Base-by-base conservation (phyloP, 92 coral and sea anemone species). In the Porites rus region DNA sequence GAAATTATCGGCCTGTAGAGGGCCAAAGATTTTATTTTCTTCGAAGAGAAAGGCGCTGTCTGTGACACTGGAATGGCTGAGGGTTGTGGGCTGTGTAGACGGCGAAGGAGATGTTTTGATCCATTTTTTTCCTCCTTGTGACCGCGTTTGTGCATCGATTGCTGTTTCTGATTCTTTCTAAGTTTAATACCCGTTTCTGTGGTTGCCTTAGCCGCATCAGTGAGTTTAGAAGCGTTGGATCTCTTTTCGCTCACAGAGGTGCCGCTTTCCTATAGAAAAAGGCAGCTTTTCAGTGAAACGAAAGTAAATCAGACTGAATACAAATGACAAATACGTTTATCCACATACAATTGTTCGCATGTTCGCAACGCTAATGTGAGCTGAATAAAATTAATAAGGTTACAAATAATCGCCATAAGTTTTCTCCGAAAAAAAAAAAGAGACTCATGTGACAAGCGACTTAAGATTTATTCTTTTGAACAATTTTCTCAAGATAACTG, bases 121-220 rank as follows among this genome's bases (percentile, higher is more conserved):
- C 63, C 72, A 65, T 64, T 71, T 51, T 78, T 78, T 59, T 10
- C 19, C 12, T 31, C 6, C 46, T 65, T 78, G 43, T 78, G 38
- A 12, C 61, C 25, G 24, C 81, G 16, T 25, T n/a, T 28, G 4
- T 63, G 60, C 1, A 7, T 59, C 14, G n/a, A 59, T 1, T 11
- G 43, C 22, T 19, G 59, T 20, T 62, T 78, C 17, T 20, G 50
- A 21, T 52, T 17, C 58, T 10, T 22, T 19, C 50, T 53, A 46
- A 43, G 3, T n/a, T 63, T 8, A 56, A 0, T 78, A 51, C 1
- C 24, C 17, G 11, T 31, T 31, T 20, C 58, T 19, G 38, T 1
- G 3, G 20, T 61, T 8, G 22, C 20, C 6, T 12, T 12, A 6
- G 72, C 46, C 46, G 46, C 4, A 11, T 2, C 38, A n/a, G 83